A percentile compares a stretch with the other conserved stretches of the same genome.
These are phyloP conservation scores for Emberiza fucata DNA, from an alignment of 2,113 vertebrate genomes.

Conservation along the genomic window DNA sequence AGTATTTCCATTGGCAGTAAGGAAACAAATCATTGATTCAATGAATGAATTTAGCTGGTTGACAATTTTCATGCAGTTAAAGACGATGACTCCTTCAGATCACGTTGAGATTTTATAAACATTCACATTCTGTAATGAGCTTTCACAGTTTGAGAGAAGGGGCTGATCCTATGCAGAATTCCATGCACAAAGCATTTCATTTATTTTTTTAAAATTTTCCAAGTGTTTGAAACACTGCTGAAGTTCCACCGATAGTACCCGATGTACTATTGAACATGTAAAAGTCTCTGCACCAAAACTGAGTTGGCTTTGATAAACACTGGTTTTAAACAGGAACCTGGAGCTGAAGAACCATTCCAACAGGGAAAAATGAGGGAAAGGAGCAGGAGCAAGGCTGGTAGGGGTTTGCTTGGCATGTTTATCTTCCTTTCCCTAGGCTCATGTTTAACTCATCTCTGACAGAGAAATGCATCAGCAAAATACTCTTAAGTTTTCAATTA, in stretches of 20 bases:
- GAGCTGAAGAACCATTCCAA: not conserved
- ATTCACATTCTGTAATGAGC: slow-evolving; percentile 77
- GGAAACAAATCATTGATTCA: slow-evolving; percentile 37
- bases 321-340: not conserved
- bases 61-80: slow-evolving; percentile 18
- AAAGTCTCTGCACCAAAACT: not conserved
- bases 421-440: not conserved
- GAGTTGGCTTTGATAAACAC: not conserved
- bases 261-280: not conserved
- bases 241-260: not conserved
- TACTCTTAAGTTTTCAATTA: slow-evolving; percentile 16
- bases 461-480: slow-evolving; percentile 54
- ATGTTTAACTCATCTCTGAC: not conserved
- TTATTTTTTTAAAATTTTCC: not conserved
- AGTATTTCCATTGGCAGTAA: not conserved
- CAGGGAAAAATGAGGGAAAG: not conserved
- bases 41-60: slow-evolving; percentile 10
- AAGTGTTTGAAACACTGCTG: not conserved
- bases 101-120: slow-evolving; percentile 52
- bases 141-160: slow-evolving; percentile 73
- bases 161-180: slow-evolving; percentile 5
- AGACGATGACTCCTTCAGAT: slow-evolving; percentile 63
- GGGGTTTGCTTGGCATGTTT: not conserved
- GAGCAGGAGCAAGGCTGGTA: not conserved
- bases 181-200: not conserved